Conservation (phyloP, 2,888 invertebrate genomes). For the Formica aserva region DNA sequence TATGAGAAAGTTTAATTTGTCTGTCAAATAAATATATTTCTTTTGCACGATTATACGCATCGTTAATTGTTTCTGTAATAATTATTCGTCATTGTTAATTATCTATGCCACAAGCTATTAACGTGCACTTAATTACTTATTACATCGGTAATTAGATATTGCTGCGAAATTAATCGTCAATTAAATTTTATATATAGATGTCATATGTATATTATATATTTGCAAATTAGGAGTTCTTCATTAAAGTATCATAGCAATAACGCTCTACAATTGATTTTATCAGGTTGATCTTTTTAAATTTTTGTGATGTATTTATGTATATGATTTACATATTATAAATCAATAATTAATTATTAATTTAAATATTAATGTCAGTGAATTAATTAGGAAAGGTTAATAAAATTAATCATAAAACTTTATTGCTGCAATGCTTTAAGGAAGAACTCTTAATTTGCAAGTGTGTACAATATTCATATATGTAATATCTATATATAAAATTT, state of each 20-base stretch:
- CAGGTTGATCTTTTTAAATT: neutral
- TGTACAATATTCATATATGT: neutral
- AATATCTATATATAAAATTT: slow-evolving; percentile 38
- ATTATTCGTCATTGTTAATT: slow-evolving; percentile 42
- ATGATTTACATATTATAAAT: neutral
- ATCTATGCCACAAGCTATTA: slow-evolving; percentile 32
- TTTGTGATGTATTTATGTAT: neutral
- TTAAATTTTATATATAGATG: slow-evolving; percentile 44
- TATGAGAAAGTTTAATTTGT: slow-evolving; percentile 4
- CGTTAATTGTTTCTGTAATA: slow-evolving; percentile 31
- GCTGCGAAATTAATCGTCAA: slow-evolving; percentile 45
- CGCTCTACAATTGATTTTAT: slow-evolving; percentile 8
- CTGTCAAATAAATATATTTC: slow-evolving; percentile 5
- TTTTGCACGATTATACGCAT: neutral
- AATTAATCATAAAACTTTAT: slow-evolving; percentile 19
- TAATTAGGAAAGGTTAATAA: neutral
- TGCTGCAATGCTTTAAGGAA: slow-evolving; percentile 1
- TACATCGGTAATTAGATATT: slow-evolving; percentile 41
- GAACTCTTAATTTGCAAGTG: slow-evolving; percentile 4
- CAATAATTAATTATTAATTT: neutral
- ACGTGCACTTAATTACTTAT: slow-evolving; percentile 39
- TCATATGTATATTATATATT: slow-evolving; percentile 8
- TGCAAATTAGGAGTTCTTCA: neutral
- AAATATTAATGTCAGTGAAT: neutral
- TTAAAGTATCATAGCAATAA: slow-evolving; percentile 4